These are phyloP conservation scores for Cololabis saira DNA, from an alignment of 2,113 vertebrate genomes.

Conservation along the genomic window DNA sequence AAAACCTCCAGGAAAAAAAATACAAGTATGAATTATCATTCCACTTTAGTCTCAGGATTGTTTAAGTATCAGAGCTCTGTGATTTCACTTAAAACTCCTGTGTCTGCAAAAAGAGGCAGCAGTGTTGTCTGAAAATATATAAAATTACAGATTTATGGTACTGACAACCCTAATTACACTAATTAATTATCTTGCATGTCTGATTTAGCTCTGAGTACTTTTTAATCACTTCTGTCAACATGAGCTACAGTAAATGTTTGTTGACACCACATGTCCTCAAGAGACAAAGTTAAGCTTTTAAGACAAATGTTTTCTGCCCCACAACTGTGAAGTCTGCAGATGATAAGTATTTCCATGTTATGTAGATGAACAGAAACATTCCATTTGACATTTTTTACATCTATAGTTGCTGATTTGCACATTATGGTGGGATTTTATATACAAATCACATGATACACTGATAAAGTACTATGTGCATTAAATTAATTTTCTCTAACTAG, in stretches of 20 bases:
- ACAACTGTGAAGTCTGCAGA: too few species aligned
- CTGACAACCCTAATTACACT: slow-evolving; percentile 21
- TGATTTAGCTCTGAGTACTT: background rate
- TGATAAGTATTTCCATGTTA: too few species aligned
- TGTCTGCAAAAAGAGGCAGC: background rate
- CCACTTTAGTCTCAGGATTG: background rate
- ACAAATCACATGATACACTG: background rate
- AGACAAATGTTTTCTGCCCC: too few species aligned
- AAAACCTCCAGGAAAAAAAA: background rate
- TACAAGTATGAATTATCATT: background rate
- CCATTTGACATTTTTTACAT: background rate
- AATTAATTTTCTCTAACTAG: too few species aligned
- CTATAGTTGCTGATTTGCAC: background rate
- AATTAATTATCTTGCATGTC: background rate
- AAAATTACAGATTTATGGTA: slow-evolving; percentile 1
- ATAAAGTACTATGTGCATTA: background rate
- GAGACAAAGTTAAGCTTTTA: too few species aligned
- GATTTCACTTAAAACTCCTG: background rate
- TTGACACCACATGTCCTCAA: too few species aligned
- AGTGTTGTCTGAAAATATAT: slow-evolving; percentile 5
- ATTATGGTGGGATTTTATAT: background rate
- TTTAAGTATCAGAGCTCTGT: background rate
- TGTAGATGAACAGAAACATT: background rate
- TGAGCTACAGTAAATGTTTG: background rate
- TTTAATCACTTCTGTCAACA: background rate